These are phyloP conservation scores for Spicauda simplicius DNA, from an alignment of 2,888 invertebrate genomes.

Conservation along the genomic window DNA sequence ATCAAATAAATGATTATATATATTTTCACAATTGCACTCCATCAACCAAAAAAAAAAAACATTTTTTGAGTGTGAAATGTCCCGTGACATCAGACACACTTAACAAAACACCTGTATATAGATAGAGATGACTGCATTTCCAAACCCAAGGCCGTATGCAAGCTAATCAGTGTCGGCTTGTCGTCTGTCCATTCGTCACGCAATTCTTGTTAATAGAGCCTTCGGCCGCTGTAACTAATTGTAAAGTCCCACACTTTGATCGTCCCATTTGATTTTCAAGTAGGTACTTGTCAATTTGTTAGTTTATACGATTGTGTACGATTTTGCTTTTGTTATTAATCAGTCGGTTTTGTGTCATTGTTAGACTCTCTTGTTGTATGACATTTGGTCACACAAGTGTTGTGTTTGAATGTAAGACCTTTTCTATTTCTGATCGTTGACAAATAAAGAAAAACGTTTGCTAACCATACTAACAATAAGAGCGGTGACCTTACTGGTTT, in stretches of 20 bases:
- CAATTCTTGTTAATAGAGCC: conserved; percentile 23
- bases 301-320: not conserved
- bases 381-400: too few species aligned
- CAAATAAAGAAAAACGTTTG: too few species aligned
- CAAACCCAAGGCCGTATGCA: conserved; percentile 24
- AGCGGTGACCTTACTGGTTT: too few species aligned
- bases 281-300: conserved; percentile 10
- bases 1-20: too few species aligned
- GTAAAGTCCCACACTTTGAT: conserved; percentile 17
- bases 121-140: conserved; percentile 19
- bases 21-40: too few species aligned
- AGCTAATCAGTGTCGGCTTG: conserved; percentile 23
- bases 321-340: too few species aligned
- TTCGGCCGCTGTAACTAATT: conserved; percentile 16
- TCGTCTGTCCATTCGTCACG: conserved; percentile 25
- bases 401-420: too few species aligned
- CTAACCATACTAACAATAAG: too few species aligned
- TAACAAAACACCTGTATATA: not conserved
- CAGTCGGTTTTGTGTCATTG: too few species aligned
- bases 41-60: not conserved
- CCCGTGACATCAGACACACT: not conserved
- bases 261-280: conserved; percentile 7
- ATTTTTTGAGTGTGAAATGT: not conserved
- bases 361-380: too few species aligned
- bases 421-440: too few species aligned